Conservation (phyloP, 2,888 invertebrate species). For the Tinea pellionella region DNA sequence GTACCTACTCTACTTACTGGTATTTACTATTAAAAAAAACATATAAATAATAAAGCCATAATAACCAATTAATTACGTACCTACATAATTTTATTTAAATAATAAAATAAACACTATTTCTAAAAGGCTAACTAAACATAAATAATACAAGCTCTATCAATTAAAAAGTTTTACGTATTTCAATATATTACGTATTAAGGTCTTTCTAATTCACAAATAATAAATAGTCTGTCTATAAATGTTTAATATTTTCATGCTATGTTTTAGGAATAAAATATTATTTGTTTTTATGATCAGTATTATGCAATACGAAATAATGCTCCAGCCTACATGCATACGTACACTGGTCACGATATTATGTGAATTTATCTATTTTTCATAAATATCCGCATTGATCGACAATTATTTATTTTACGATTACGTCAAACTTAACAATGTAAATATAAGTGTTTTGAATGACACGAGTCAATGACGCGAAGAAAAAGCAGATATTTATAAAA, state of each 20-base stretch:
- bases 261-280: slow-evolving; percentile 1
- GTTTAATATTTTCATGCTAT: not conserved
- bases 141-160: not conserved
- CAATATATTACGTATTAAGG: not conserved
- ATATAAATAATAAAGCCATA: not conserved
- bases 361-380: not conserved
- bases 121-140: not conserved
- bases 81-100: not conserved
- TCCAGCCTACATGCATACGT: slow-evolving; percentile 57
- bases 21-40: not conserved
- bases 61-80: not conserved
- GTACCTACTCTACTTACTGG: too few relatives aligned
- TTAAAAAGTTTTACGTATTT: not conserved
- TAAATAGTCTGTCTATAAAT: not conserved
- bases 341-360: slow-evolving; percentile 17
- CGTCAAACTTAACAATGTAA: not conserved
- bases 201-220: not conserved
- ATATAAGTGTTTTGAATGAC: not conserved
- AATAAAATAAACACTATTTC: not conserved
- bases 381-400: not conserved
- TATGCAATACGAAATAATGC: slow-evolving; percentile 10
- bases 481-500: slow-evolving; percentile 38
- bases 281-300: not conserved
- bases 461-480: not conserved
- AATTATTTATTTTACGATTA: not conserved